These are phyloP conservation scores for Myiozetetes cayanensis DNA, from an alignment of 2,113 vertebrate genomes.

Conservation along the genomic window DNA sequence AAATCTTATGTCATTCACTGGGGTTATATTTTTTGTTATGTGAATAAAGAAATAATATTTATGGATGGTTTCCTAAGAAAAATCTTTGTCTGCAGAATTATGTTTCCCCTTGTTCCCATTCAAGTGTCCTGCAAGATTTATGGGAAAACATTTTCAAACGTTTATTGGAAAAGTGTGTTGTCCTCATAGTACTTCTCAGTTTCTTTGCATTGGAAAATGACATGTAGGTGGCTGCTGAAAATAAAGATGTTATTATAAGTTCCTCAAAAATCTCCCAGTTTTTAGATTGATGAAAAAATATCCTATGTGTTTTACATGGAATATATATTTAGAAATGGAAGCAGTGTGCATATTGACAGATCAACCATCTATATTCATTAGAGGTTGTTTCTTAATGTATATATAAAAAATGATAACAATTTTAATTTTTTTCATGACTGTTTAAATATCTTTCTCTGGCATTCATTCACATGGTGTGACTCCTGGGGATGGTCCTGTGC, in stretches of 20 bases:
- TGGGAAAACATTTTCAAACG: background rate
- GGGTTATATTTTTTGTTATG: background rate
- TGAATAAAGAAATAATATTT: background rate
- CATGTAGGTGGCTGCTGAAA: background rate
- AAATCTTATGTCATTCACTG: background rate
- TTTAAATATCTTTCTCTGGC: background rate
- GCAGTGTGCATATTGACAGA: background rate
- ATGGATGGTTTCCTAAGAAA: background rate
- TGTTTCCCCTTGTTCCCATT: background rate
- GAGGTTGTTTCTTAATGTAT: background rate
- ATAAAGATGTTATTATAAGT: background rate
- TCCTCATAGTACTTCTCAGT: background rate
- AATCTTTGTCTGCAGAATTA: background rate
- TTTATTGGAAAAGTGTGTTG: background rate
- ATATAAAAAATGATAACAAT: background rate
- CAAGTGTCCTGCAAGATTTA: background rate
- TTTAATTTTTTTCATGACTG: background rate
- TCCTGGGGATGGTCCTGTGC: background rate
- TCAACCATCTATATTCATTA: background rate
- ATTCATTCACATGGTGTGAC: background rate
- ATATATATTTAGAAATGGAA: background rate
- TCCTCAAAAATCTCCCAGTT: background rate
- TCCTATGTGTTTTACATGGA: background rate
- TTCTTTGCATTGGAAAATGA: background rate
- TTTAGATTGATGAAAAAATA: background rate